Evolutionary conservation across 2,888 invertebrate species (phyloP).

Genomic region (Andrena trimmerana): DNA sequence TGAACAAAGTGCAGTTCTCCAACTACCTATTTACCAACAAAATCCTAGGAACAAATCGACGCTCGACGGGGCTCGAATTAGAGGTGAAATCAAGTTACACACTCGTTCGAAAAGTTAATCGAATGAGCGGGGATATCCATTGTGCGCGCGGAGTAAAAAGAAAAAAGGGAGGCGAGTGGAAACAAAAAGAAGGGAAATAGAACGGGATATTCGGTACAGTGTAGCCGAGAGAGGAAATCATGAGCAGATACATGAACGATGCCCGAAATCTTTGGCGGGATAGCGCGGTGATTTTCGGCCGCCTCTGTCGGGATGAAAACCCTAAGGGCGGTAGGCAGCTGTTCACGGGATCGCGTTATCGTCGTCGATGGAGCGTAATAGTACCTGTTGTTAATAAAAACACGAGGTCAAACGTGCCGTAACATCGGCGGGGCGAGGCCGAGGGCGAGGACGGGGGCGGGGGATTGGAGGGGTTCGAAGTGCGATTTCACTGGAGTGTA

Average conservation of each 20-base stretch:
- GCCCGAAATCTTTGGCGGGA: conserved; percentile 36
- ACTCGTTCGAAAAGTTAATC: background rate
- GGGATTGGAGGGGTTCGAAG: conserved; percentile 37
- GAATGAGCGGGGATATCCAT: no score
- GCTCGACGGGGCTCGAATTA: background rate
- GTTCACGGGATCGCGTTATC: conserved; percentile 63
- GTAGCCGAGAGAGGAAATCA: background rate
- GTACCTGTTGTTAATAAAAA: conserved; percentile 77
- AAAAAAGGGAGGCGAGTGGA: no score
- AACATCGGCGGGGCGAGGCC: conserved; percentile 54
- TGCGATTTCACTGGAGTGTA: conserved; percentile 73
- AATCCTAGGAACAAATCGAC: conserved; percentile 19
- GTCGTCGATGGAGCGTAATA: conserved; percentile 69
- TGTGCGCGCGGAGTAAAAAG: no score
- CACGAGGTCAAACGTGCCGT: conserved; percentile 73
- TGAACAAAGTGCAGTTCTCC: no score
- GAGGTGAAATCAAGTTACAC: conserved; percentile 30
- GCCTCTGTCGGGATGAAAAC: conserved; percentile 11
- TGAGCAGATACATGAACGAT: background rate
- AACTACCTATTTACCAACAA: conserved; percentile 10
- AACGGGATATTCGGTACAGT: background rate
- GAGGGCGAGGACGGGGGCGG: conserved; percentile 5
- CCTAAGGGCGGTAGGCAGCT: conserved; percentile 57
- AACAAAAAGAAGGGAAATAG: background rate
- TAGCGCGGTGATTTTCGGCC: conserved; percentile 54